Evolutionary conservation across 1,140 invertebrate species (phyloP).

Genomic region (Lordiphosa mommai): DNA sequence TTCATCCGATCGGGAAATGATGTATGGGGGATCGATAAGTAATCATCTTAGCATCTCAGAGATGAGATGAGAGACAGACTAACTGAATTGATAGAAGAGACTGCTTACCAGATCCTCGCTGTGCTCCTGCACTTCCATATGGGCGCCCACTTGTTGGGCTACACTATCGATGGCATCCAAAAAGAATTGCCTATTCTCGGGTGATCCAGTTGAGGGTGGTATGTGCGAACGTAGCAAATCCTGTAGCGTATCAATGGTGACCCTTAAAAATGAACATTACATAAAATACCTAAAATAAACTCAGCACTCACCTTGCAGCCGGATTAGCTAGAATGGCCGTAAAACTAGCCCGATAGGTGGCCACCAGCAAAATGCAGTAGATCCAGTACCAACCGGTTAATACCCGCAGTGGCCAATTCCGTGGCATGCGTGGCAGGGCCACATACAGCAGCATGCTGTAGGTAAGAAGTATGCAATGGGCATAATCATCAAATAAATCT

Average conservation of each 20-base stretch:
- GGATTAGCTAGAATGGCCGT: constrained; percentile 90
- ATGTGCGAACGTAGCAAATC: constrained; percentile 84
- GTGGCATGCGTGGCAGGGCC: constrained; percentile 86
- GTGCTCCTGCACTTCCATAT: constrained; percentile 83
- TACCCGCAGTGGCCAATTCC: constrained; percentile 87
- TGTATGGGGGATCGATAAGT: no score
- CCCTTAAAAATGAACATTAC: constrained; percentile 75
- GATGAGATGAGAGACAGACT: no score
- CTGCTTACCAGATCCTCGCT: constrained; percentile 82
- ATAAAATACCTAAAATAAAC: no score
- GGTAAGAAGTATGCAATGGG: constrained; percentile 88
- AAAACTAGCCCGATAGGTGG: constrained; percentile 89
- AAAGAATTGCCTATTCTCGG: constrained; percentile 86
- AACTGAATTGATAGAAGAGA: no score
- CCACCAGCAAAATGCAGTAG: constrained; percentile 88
- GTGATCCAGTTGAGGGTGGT: constrained; percentile 85
- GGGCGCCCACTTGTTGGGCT: constrained; percentile 84
- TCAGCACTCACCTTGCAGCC: constrained; percentile 81
- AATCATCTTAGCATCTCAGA: no score
- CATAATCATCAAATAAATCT: constrained; percentile 85
- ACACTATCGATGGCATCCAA: constrained; percentile 84
- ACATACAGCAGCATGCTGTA: constrained; percentile 89
- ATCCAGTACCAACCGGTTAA: constrained; percentile 92
- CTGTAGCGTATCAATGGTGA: constrained; percentile 88
- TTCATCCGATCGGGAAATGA: no score